Conservation (phyloP, 1,140 invertebrate genomes). For the Plutomurus gul region DNA sequence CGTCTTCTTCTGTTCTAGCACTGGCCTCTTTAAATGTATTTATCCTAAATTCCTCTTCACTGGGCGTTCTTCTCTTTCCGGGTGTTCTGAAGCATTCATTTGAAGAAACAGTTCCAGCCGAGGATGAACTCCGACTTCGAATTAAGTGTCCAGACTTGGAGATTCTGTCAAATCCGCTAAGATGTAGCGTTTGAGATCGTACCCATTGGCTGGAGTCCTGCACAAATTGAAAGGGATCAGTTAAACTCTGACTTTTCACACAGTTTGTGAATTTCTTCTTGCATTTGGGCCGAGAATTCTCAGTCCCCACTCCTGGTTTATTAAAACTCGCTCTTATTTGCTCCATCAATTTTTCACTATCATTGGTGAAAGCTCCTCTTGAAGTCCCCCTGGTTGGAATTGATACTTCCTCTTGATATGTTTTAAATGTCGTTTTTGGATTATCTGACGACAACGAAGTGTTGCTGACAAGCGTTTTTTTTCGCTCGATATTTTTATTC, state of each 20-base stretch:
- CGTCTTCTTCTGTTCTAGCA: no score
- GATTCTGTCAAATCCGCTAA: neutral
- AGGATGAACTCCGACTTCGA: neutral
- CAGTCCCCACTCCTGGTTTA: no score
- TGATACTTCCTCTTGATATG: neutral
- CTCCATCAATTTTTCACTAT: neutral
- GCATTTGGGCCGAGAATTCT: no score
- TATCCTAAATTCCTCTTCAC: no score
- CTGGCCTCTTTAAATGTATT: no score
- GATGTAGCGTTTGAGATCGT: neutral
- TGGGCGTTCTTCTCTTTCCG: no score
- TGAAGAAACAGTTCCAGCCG: neutral
- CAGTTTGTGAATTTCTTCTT: neutral
- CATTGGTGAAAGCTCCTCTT: neutral
- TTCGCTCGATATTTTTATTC: no score
- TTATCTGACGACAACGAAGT: neutral
- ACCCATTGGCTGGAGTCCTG: neutral
- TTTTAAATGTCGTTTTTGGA: neutral
- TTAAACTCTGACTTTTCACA: neutral
- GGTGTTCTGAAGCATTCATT: neutral
- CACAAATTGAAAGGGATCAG: neutral
- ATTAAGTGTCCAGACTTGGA: neutral
- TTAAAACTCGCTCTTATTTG: no score
- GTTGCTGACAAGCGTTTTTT: no score
- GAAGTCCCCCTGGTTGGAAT: neutral